Evolutionary conservation across 2,797 vertebrate genomes (phyloP), one percentile per base, ranked within the genome.

Genomic region (Notolabrus celidotus): DNA sequence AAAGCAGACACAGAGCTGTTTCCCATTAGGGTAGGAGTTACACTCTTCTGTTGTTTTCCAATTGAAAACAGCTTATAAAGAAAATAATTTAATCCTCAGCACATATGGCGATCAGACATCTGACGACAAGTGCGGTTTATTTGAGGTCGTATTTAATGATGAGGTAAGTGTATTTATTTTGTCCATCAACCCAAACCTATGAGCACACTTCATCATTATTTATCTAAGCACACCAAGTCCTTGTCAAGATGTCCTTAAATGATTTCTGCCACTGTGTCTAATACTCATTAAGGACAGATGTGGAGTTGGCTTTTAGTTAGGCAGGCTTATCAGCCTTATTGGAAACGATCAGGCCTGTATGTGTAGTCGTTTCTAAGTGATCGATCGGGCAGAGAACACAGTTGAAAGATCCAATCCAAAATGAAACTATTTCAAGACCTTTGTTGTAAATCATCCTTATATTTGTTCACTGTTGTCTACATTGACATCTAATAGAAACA

Each of bases 1-100:
- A 45, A 57, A 79, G 64, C 71, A 38, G 59, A 73, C 52, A 49
- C 62, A 0, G 22, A 68, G 52, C 88, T 93, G 92, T 80, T 93
- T 93, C 80, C 72, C 79, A 93, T 93, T 93, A 94, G 1, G 60
- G 72, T 71, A 42, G 57, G 75, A 92, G 76, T 90, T 80, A 77
- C 82, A 78, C 76, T 83, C 53, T 11, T 70, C 78, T 51, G 68
- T 71, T 70, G 82, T 56, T 53, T 71, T 86, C 73, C 89, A 88
- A 85, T 84, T 92, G 88, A 69, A 93, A 92, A 86, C 90, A 89
- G 83, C 79, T 86, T 83, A 66, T 27, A 20, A 53, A 42, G 59
- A 81, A 78, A 71, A 85, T 62, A 67, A 86, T 77, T 76, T 52
- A 65, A 74, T 69, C 46, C 53, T 57, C 31, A 76, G 65, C 65